A percentile compares a stretch with the other conserved stretches of the same genome.
Conservation (phyloP, 2,888 invertebrate species). For the Anodontia alba region DNA sequence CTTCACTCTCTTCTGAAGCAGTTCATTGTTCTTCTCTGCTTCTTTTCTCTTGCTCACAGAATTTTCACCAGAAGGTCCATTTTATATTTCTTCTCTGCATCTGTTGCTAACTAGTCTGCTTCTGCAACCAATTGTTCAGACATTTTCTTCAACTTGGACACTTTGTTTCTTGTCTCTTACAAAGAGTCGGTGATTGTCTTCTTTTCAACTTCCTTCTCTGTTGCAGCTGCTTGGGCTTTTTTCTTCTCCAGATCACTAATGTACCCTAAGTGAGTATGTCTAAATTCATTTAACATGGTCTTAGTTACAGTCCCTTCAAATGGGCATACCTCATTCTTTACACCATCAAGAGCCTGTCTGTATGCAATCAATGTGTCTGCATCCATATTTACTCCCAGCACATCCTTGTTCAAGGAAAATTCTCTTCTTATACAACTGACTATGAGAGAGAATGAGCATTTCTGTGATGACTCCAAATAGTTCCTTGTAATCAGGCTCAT, state of each 20-base stretch:
- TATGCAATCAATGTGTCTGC: neutral
- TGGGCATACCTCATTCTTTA: neutral
- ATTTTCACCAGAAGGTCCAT: neutral
- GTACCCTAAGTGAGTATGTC: neutral
- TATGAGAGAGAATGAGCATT: neutral
- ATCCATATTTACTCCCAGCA: neutral
- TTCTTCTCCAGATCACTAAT: no score
- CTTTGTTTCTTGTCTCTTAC: neutral
- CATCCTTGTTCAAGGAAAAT: neutral
- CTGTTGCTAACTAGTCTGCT: neutral
- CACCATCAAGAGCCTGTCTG: neutral
- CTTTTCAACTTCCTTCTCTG: slow-evolving; percentile 3
- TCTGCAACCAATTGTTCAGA: neutral
- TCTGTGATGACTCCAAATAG: neutral
- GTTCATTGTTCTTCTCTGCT: neutral
- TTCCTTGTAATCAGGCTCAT: neutral
- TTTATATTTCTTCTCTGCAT: neutral
- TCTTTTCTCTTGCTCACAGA: neutral
- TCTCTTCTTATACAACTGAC: neutral
- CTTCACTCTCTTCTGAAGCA: neutral
- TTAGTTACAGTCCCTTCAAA: neutral
- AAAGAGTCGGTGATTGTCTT: neutral
- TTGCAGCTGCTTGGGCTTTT: neutral
- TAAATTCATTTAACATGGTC: neutral
- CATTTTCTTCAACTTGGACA: neutral